Conservation (phyloP, 1,140 invertebrate genomes). For the Pseudomyrmex pallidus region DNA sequence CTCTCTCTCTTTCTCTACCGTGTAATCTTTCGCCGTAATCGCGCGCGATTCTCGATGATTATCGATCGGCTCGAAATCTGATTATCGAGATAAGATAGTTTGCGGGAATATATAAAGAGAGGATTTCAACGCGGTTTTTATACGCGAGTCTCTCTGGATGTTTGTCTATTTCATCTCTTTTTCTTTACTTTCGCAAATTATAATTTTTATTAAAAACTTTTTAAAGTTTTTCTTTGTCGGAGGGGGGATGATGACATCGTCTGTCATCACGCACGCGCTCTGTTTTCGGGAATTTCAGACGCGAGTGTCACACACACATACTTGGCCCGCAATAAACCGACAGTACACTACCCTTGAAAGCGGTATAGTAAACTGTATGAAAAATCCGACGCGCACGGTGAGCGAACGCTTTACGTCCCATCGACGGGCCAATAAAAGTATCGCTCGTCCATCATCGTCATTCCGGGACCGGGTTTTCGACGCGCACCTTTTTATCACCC, state of each 20-base stretch:
- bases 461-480: not conserved
- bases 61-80: constrained; percentile 1
- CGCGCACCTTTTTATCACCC: constrained; percentile 18
- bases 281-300: constrained; percentile 12
- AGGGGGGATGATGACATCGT: not conserved
- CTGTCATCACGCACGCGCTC: no score
- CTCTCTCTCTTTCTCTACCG: not conserved
- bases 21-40: constrained; percentile 33
- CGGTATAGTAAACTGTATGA: not conserved
- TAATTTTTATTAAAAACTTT: no score
- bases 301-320: not conserved
- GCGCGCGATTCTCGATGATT: constrained; percentile 10
- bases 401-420: constrained; percentile 22
- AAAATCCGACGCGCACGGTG: constrained; percentile 1
- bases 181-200: not conserved
- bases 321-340: not conserved
- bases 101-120: constrained; percentile 25
- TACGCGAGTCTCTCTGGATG: not conserved
- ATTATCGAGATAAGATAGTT: not conserved
- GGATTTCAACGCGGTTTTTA: constrained; percentile 16
- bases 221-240: no score
- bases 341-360: not conserved
- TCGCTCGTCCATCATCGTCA: constrained; percentile 59
- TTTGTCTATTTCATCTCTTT: not conserved
- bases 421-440: constrained; percentile 48